Percentiles rank a stretch among this genome's conserved stretches.
These are phyloP conservation scores for Strigamia maritima DNA, from an alignment of 2,888 invertebrate genomes.

Conservation along the genomic window DNA sequence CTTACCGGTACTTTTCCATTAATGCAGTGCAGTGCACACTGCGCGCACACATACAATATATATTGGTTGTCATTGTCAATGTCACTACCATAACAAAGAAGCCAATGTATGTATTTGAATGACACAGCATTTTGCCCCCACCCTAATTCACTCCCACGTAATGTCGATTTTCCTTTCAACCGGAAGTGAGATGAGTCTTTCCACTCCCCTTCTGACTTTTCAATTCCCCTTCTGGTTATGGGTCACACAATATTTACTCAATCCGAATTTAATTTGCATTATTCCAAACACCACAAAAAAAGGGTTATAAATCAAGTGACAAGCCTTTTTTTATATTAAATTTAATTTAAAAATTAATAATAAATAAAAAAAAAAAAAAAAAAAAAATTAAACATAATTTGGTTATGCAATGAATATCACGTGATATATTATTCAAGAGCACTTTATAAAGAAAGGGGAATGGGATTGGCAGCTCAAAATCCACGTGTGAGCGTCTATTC, in stretches of 20 bases:
- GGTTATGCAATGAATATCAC: no score
- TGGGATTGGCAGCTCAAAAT: background rate
- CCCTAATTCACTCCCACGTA: background rate
- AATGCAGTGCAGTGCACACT: no score
- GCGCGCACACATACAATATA: no score
- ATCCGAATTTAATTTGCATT: background rate
- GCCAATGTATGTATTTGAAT: background rate
- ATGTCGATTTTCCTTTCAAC: slow-evolving; percentile 4
- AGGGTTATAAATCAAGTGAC: background rate
- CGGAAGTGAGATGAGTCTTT: slow-evolving; percentile 4
- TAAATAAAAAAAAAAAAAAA: no score
- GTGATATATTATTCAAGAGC: background rate
- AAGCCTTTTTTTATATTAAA: background rate
- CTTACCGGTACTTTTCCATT: no score
- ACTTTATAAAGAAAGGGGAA: background rate
- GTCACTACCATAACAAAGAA: background rate
- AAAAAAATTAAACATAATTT: no score
- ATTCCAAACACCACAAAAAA: no score
- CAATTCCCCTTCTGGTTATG: background rate
- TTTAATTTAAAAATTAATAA: no score
- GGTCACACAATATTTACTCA: background rate
- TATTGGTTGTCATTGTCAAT: no score
- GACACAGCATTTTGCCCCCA: background rate
- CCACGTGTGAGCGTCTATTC: background rate
- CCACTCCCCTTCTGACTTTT: background rate